phyloP scores from a whole-genome alignment of 2,113 vertebrate species.

The Excalfactoria chinensis region DNA sequence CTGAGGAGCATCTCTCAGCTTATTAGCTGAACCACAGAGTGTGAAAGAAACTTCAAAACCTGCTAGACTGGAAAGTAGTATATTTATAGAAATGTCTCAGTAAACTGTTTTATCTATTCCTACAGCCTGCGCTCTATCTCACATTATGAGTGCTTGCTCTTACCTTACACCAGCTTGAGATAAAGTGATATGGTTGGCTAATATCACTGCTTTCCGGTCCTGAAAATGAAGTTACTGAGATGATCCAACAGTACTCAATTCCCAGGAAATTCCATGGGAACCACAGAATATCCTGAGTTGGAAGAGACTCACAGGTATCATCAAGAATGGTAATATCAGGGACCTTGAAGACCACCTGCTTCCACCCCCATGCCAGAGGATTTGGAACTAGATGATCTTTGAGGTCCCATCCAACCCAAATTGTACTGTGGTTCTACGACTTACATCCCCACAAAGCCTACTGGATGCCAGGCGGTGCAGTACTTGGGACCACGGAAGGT shows the following conservation, averaged over 20 bases:
- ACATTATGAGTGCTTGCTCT: slow-evolving; percentile 44
- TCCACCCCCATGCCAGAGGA: too few relatives aligned
- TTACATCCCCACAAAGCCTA: not conserved
- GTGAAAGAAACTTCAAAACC: slow-evolving; percentile 70
- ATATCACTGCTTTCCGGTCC: not conserved
- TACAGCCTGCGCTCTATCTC: not conserved
- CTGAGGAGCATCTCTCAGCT: slow-evolving; percentile 66
- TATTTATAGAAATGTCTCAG: slow-evolving; percentile 48
- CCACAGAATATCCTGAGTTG: not conserved
- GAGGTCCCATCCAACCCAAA: too few relatives aligned
- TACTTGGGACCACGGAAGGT: not conserved
- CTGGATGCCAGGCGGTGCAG: not conserved
- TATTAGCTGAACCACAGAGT: slow-evolving; percentile 70
- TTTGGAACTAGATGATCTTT: too few relatives aligned
- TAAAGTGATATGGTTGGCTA: not conserved
- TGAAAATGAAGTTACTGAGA: not conserved
- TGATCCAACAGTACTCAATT: not conserved
- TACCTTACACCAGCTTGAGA: slow-evolving; percentile 25
- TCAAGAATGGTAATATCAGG: not conserved
- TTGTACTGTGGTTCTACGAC: too few relatives aligned
- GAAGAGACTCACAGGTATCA: not conserved
- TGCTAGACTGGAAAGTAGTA: slow-evolving; percentile 65
- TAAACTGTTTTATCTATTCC: slow-evolving; percentile 46
- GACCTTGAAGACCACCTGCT: too few relatives aligned
- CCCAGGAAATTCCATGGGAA: not conserved